Conservation (phyloP, 64 coral and sea anemone genomes). For the Porites australiensis region DNA sequence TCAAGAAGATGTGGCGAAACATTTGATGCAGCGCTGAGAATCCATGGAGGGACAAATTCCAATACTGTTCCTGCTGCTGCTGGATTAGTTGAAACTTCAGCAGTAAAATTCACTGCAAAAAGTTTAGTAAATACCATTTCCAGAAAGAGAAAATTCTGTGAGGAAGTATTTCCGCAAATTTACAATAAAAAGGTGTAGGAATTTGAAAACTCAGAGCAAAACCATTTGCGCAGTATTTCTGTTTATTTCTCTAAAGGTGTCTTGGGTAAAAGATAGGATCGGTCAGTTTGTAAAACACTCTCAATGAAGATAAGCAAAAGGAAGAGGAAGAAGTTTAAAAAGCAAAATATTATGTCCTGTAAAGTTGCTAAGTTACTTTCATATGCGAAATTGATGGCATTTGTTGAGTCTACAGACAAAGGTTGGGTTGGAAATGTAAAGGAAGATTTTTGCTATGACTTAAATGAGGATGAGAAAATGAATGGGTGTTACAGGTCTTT, state of each 20-base stretch:
- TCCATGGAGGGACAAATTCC: conserved; percentile 67
- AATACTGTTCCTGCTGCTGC: conserved; percentile 55
- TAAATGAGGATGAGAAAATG: conserved; percentile 39
- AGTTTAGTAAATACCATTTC: too few species aligned
- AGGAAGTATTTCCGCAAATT: conserved; percentile 71
- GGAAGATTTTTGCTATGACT: conserved; percentile 59
- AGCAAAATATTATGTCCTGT: conserved; percentile 66
- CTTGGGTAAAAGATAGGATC: conserved; percentile 76
- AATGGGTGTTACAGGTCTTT: conserved; percentile 33
- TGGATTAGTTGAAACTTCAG: conserved; percentile 75
- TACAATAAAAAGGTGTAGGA: conserved; percentile 55
- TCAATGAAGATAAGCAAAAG: conserved; percentile 62
- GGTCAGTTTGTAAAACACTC: conserved; percentile 33
- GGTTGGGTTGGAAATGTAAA: conserved; percentile 45
- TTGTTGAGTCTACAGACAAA: conserved; percentile 67
- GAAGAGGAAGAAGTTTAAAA: conserved; percentile 65
- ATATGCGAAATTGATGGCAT: conserved; percentile 69
- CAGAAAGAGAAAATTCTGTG: conserved; percentile 72
- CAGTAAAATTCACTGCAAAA: conserved; percentile 51
- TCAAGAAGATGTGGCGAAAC: conserved; percentile 34
- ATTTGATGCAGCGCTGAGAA: conserved; percentile 65
- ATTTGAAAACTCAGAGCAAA: conserved; percentile 66
- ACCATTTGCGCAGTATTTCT: conserved; percentile 62
- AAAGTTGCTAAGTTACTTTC: conserved; percentile 60
- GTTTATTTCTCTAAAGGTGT: conserved; percentile 80